Conservation (phyloP, 2,113 vertebrate species). For the Ivindomyrus marchei region DNA sequence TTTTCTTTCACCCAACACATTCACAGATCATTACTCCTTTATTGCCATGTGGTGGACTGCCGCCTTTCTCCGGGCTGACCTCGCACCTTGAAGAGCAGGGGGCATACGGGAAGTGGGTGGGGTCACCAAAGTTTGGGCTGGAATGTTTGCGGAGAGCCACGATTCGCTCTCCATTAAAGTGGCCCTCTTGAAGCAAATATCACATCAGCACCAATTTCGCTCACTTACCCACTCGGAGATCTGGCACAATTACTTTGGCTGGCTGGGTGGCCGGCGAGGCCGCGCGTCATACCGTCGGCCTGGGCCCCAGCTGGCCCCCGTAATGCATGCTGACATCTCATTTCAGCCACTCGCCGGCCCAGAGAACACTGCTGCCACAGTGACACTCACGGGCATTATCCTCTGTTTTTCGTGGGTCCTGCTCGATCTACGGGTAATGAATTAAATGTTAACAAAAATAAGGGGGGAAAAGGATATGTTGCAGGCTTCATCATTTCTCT, state of each 20-base stretch:
- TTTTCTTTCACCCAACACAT: background rate
- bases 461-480: constrained; percentile 10
- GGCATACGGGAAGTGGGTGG: background rate
- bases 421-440: constrained; percentile 25
- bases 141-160: background rate
- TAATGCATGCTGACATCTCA: constrained; percentile 94
- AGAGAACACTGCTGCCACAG: constrained; percentile 62
- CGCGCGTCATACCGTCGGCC: constrained; percentile 61
- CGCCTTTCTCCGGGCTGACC: background rate
- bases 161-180: constrained; percentile 63
- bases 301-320: constrained; percentile 59
- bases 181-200: constrained; percentile 63
- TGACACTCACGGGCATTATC: constrained; percentile 61
- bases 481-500: background rate
- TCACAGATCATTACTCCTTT: background rate
- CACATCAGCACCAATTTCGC: constrained; percentile 77
- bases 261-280: constrained; percentile 70
- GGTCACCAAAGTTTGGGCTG: background rate
- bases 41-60: background rate
- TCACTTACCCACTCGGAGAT: constrained; percentile 71
- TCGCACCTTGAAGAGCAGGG: background rate
- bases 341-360: constrained; percentile 72
- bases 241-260: constrained; percentile 75
- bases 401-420: constrained; percentile 29
- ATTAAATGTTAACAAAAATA: constrained; percentile 29